A percentile compares a stretch with the other conserved stretches of the same genome.
Conservation (phyloP, 2,797 vertebrate genomes). For the Sphaeramia orbicularis region DNA sequence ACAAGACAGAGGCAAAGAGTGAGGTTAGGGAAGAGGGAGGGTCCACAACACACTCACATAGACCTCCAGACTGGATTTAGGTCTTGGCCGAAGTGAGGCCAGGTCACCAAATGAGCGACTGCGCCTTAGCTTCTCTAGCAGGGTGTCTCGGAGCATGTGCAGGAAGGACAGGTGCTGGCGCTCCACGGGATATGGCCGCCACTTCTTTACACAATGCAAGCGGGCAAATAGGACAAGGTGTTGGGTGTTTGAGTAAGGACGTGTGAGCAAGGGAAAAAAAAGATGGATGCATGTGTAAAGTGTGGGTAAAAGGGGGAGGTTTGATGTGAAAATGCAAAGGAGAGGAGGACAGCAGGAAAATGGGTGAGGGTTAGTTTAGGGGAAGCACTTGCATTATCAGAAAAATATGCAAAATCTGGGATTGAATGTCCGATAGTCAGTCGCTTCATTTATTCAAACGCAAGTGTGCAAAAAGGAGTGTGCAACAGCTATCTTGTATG, state of each 20-base stretch:
- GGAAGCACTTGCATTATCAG: slow-evolving; percentile 40
- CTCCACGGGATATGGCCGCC: slow-evolving; percentile 89
- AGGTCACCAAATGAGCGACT: slow-evolving; percentile 97
- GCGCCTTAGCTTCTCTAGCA: slow-evolving; percentile 96
- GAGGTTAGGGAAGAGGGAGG: slow-evolving; percentile 35
- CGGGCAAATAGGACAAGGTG: slow-evolving; percentile 55
- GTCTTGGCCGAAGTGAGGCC: slow-evolving; percentile 92
- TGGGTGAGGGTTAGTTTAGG: slow-evolving; percentile 67
- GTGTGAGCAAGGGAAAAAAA: slow-evolving; percentile 50
- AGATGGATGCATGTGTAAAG: slow-evolving; percentile 41
- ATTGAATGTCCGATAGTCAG: background rate
- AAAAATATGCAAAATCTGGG: slow-evolving; percentile 15
- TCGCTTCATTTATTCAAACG: slow-evolving; percentile 14
- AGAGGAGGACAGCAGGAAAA: slow-evolving; percentile 63
- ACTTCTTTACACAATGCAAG: slow-evolving; percentile 87
- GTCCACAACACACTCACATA: slow-evolving; percentile 92
- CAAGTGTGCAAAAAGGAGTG: slow-evolving; percentile 12
- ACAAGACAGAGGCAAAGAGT: slow-evolving; percentile 27
- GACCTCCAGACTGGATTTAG: slow-evolving; percentile 93
- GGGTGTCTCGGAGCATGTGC: slow-evolving; percentile 93
- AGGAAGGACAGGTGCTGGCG: slow-evolving; percentile 92
- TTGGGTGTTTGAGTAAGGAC: slow-evolving; percentile 49
- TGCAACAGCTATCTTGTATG: background rate
- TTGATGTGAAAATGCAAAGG: slow-evolving; percentile 56
- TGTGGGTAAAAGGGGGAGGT: slow-evolving; percentile 42